Percentiles rank a stretch among this genome's conserved stretches.
phyloP scores from a whole-genome alignment of 2,797 vertebrate genomes.

The Macropodus opercularis region DNA sequence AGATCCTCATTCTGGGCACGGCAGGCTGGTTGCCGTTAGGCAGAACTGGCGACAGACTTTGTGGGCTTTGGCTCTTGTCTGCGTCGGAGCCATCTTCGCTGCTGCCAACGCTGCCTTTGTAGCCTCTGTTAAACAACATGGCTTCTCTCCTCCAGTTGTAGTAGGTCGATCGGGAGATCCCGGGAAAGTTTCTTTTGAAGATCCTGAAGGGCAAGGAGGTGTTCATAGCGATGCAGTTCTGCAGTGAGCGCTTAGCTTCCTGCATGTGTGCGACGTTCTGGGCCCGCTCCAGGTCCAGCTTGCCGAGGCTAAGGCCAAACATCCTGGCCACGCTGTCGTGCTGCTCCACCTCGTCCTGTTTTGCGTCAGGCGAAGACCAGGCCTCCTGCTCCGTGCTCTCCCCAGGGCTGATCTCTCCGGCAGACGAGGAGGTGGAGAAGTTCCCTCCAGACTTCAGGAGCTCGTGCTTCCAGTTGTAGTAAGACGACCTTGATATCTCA shows the following conservation, averaged over 20 bases:
- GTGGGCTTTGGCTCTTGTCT: conserved; percentile 76
- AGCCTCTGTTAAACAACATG: conserved; percentile 76
- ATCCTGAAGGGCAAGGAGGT: conserved; percentile 89
- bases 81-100: conserved; percentile 76
- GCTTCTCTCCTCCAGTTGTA: conserved; percentile 98
- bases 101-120: conserved; percentile 72
- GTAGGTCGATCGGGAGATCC: conserved; percentile 95
- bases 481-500: conserved; percentile 92
- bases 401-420: conserved; percentile 75
- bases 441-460: conserved; percentile 79
- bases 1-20: conserved; percentile 55
- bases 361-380: conserved; percentile 81
- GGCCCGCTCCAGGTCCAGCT: conserved; percentile 70
- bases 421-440: conserved; percentile 71
- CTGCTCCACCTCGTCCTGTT: conserved; percentile 58
- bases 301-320: conserved; percentile 69
- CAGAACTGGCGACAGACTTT: conserved; percentile 42
- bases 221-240: conserved; percentile 91
- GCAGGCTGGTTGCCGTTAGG: conserved; percentile 19
- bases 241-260: conserved; percentile 90
- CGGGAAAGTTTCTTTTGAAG: conserved; percentile 92
- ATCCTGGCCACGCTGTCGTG: conserved; percentile 72
- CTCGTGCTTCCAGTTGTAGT: conserved; percentile 97
- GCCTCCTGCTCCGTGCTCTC: conserved; percentile 79
- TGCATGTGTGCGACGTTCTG: conserved; percentile 87